Evolutionary conservation across 1,140 invertebrate genomes (phyloP).

Genomic region (Cotesia glomerata): DNA sequence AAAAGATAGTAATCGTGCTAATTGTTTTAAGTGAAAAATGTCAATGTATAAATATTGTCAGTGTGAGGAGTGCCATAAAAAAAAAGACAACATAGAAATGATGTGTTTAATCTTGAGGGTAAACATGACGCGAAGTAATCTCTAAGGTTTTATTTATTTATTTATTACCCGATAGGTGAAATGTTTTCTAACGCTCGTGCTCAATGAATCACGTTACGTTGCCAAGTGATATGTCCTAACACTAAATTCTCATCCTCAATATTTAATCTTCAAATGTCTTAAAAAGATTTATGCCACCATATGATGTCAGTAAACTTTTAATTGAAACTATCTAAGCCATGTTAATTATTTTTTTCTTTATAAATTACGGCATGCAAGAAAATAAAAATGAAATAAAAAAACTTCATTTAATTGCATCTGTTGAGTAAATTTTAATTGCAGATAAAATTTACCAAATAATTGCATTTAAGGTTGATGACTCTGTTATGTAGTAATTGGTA

Average conservation of each 20-base stretch:
- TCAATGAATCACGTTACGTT: constrained; percentile 8
- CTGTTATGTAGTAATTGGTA: constrained; percentile 5
- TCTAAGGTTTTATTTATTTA: background rate
- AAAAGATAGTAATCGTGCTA: background rate
- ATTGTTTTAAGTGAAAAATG: constrained; percentile 11
- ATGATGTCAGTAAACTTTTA: too few species aligned
- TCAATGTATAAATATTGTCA: background rate
- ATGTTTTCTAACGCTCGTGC: background rate
- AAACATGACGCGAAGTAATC: background rate
- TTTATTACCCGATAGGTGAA: constrained; percentile 12
- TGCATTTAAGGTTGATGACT: constrained; percentile 1
- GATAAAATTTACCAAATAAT: background rate
- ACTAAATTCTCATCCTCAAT: background rate
- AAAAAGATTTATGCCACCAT: background rate
- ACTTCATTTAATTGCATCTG: too few species aligned
- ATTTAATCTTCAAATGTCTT: background rate
- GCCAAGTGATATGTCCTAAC: background rate
- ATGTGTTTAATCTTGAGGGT: background rate
- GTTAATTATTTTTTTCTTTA: too few species aligned
- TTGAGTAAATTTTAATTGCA: too few species aligned
- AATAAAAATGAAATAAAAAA: too few species aligned
- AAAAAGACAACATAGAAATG: background rate
- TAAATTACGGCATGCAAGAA: too few species aligned
- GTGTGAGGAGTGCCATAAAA: constrained; percentile 3
- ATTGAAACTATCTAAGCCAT: too few species aligned